phyloP scores from a whole-genome alignment of 2,113 vertebrate species.

The Nematolebias whitei region DNA sequence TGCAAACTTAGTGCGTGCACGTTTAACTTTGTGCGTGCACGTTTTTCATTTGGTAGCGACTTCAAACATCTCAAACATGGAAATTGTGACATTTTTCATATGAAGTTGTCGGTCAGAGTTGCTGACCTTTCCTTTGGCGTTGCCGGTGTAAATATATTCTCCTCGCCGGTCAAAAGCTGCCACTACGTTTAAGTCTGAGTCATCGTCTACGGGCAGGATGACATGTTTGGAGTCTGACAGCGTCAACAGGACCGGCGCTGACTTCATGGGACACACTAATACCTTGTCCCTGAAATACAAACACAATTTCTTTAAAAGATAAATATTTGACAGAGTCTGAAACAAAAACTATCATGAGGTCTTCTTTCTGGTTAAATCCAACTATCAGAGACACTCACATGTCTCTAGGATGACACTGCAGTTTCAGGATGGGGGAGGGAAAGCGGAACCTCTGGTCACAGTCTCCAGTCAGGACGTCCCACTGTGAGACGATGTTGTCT shows the following conservation, averaged over 20 bases:
- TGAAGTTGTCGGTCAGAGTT: no score
- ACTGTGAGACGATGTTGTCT: constrained; percentile 97
- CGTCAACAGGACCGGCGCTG: constrained; percentile 93
- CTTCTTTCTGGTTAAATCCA: background rate
- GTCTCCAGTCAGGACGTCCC: constrained; percentile 96
- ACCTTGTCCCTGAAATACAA: constrained; percentile 88
- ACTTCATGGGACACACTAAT: constrained; percentile 98
- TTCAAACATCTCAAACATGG: no score
- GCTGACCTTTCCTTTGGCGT: constrained; percentile 97
- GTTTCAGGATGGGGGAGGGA: constrained; percentile 95
- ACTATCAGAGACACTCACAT: constrained; percentile 92
- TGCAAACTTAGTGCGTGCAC: no score
- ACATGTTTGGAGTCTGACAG: constrained; percentile 97
- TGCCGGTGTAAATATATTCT: constrained; percentile 97
- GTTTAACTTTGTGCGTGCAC: no score
- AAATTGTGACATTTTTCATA: no score
- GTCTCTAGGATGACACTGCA: constrained; percentile 95
- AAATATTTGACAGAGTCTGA: background rate
- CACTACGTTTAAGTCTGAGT: constrained; percentile 97
- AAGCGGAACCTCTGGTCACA: constrained; percentile 98
- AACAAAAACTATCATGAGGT: background rate
- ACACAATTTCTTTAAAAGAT: background rate
- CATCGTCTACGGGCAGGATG: constrained; percentile 95
- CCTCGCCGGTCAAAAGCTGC: constrained; percentile 96
- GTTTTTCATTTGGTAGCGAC: no score